These are phyloP conservation scores for Willowsia nigromaculata DNA, from an alignment of 2,888 invertebrate genomes.

Conservation along the genomic window DNA sequence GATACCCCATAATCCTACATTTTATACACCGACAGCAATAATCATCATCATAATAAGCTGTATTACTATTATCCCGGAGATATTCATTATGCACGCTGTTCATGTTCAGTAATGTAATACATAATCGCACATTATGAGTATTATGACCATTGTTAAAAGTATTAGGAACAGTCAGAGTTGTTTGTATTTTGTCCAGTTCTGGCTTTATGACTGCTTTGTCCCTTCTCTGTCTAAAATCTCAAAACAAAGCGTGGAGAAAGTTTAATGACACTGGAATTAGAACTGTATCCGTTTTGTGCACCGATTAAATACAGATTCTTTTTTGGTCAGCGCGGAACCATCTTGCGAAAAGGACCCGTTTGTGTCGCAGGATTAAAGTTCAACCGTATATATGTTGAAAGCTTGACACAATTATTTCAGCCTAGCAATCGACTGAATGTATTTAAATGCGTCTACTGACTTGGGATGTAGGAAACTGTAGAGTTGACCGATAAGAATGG, in stretches of 20 bases:
- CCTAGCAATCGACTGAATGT: background rate
- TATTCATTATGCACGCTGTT: background rate
- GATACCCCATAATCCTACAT: background rate
- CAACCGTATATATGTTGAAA: background rate
- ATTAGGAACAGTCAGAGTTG: background rate
- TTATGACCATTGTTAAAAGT: background rate
- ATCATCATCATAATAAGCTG: background rate
- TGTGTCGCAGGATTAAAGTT: background rate
- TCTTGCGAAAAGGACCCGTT: background rate
- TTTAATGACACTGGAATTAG: conserved; percentile 9
- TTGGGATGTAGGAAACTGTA: background rate
- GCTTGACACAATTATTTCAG: background rate
- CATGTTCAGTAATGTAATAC: background rate
- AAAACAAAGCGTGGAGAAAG: background rate
- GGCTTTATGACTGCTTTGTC: background rate
- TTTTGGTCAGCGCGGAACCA: conserved; percentile 41
- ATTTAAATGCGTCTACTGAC: too few relatives aligned
- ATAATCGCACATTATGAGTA: too few relatives aligned
- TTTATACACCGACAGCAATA: conserved; percentile 18
- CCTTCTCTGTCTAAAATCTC: background rate
- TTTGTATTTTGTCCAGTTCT: background rate
- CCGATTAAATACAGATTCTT: conserved; percentile 50
- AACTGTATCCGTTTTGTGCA: conserved; percentile 24
- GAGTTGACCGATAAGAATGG: background rate
- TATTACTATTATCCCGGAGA: background rate